Evolutionary conservation across 2,113 vertebrate species (phyloP).

Genomic region (Diglossa brunneiventris): DNA sequence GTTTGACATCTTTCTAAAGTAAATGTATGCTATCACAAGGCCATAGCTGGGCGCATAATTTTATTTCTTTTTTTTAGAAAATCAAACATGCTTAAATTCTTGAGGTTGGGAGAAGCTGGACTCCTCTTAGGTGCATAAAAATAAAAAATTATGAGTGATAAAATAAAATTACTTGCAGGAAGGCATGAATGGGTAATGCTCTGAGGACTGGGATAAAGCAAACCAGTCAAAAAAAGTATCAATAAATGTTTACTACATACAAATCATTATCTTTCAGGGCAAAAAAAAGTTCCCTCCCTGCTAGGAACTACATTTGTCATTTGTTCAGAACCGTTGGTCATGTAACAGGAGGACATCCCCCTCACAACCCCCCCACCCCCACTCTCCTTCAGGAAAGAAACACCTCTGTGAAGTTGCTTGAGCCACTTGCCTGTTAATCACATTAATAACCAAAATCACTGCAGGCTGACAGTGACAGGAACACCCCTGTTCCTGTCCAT

Average conservation of each 20-base stretch:
- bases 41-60: background rate
- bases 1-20: background rate
- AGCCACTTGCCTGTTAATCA: background rate
- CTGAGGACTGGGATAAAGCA: background rate
- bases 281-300: background rate
- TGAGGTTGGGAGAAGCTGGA: background rate
- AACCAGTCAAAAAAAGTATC: background rate
- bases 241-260: background rate
- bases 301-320: background rate
- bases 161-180: background rate
- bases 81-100: background rate
- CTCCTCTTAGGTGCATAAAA: background rate
- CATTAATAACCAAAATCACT: background rate
- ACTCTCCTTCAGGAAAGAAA: background rate
- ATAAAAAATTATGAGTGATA: background rate
- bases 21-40: background rate
- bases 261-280: background rate
- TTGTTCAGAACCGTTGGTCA: background rate
- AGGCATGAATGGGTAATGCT: background rate
- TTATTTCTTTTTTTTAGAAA: background rate
- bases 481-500: background rate
- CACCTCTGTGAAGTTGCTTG: background rate
- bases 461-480: background rate
- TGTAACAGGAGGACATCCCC: background rate
- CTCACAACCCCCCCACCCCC: rapidly evolving